A percentile compares a stretch with the other conserved stretches of the same genome.
Evolutionary conservation across 2,113 vertebrate species (phyloP).

Genomic region (Poecile atricapillus): DNA sequence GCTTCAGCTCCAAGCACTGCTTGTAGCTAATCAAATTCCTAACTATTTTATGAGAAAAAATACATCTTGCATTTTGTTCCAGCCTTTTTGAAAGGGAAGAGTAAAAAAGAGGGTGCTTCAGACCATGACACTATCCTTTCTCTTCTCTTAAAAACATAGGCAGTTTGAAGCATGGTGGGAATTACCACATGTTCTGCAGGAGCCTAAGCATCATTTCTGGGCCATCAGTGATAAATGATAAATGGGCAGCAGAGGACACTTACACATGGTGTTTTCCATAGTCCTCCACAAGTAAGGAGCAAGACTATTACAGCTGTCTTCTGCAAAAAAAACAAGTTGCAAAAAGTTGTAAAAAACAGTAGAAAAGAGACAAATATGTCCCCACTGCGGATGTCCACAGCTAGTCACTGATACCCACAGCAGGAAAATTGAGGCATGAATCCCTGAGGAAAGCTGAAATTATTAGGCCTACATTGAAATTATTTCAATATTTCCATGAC

Average conservation of each 20-base stretch:
- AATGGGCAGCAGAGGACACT: neutral
- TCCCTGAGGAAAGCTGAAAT: neutral
- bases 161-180: neutral
- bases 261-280: neutral
- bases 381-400: neutral
- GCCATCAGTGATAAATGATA: neutral
- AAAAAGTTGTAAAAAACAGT: neutral
- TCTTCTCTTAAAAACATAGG: neutral
- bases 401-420: neutral
- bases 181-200: fast-evolving
- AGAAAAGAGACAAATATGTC: neutral
- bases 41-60: neutral
- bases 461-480: neutral
- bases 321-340: neutral
- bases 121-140: neutral
- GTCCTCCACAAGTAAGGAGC: neutral
- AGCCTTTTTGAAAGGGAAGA: neutral
- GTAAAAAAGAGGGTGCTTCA: neutral
- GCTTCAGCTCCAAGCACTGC: neutral
- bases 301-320: neutral
- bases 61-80: neutral
- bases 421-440: neutral
- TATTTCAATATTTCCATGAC: neutral
- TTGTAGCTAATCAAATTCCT: neutral
- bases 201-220: neutral